phyloP scores from a whole-genome alignment of 2,888 invertebrate genomes.

The Tenthredo amoena region DNA sequence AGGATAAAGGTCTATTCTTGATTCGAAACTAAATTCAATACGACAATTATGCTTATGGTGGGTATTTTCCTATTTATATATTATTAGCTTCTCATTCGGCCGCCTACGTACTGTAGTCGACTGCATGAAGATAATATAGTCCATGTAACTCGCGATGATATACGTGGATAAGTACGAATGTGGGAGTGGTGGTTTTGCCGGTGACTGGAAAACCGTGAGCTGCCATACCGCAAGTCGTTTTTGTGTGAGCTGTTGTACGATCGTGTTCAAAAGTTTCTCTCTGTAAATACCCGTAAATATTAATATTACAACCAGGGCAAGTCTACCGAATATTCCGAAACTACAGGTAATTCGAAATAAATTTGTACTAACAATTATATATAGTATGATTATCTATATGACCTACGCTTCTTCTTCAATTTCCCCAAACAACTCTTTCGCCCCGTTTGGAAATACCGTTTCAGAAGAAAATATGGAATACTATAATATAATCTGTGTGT shows the following conservation, averaged over 20 bases:
- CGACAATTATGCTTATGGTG: not conserved
- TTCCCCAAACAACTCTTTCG: not conserved
- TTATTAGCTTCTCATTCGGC: not conserved
- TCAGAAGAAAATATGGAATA: not conserved
- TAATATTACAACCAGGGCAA: not conserved
- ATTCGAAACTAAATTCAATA: not conserved
- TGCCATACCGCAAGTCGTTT: constrained; percentile 1
- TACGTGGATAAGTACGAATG: not conserved
- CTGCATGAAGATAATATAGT: not conserved
- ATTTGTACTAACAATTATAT: not conserved
- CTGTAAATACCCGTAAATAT: not conserved
- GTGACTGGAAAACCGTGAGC: constrained; percentile 10
- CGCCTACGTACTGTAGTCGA: not conserved
- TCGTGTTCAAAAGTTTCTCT: not conserved
- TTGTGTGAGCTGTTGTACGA: not conserved
- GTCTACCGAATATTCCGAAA: not conserved
- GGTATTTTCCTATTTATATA: not conserved
- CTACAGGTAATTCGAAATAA: not conserved
- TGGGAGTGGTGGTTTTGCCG: constrained; percentile 38
- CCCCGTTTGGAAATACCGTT: not conserved
- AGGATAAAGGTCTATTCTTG: not conserved
- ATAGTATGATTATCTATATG: not conserved
- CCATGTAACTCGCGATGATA: not conserved
- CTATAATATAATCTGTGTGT: not conserved
- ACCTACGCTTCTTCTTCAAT: not conserved